A percentile compares a stretch with the other conserved stretches of the same genome.
Conservation (phyloP, 2,113 vertebrate genomes). For the Pan troglodytes region DNA sequence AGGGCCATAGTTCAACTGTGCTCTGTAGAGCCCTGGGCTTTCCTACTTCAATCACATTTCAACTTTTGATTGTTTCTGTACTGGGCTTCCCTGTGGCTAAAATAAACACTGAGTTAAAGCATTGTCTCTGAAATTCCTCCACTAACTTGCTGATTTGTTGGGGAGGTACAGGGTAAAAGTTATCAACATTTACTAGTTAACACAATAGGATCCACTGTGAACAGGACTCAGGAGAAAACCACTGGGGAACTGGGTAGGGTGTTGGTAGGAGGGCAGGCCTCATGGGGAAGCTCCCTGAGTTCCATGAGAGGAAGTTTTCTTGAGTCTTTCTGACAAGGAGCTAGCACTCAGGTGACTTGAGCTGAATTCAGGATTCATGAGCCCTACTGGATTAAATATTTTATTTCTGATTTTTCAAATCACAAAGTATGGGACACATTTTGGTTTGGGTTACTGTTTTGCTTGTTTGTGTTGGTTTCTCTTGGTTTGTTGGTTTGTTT, state of each 20-base stretch:
- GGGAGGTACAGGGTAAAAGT: background rate
- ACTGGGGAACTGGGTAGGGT: background rate
- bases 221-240: background rate
- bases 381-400: background rate
- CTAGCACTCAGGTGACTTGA: background rate
- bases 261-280: background rate
- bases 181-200: background rate
- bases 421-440: constrained; percentile 17
- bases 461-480: background rate
- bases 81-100: background rate
- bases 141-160: background rate
- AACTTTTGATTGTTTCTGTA: background rate
- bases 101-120: constrained; percentile 30
- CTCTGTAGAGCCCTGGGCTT: background rate
- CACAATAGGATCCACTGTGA: background rate
- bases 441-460: background rate
- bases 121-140: background rate
- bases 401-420: constrained; percentile 19
- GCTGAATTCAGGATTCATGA: background rate
- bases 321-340: background rate
- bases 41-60: background rate
- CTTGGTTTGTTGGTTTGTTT: background rate
- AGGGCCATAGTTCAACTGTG: background rate
- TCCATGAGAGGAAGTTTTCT: background rate
- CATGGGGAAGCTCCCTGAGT: background rate